phyloP scores from a whole-genome alignment of 2,113 vertebrate species.

The Micromys minutus region DNA sequence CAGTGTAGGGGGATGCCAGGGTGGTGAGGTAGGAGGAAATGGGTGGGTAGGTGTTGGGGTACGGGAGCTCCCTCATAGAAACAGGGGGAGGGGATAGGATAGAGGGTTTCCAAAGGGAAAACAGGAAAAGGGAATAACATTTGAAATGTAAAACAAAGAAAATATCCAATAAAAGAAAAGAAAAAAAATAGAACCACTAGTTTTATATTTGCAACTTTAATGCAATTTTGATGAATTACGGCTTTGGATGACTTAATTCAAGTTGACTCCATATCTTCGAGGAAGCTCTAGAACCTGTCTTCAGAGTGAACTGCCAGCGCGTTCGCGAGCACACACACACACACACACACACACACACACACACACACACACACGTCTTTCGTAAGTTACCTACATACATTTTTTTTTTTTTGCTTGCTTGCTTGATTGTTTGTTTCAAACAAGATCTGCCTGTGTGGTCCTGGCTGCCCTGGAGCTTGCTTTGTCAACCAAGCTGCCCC shows the following conservation, averaged over 20 bases:
- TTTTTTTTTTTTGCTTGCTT: neutral
- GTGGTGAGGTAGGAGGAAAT: no score
- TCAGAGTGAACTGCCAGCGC: neutral
- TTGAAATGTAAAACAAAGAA: no score
- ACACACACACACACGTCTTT: neutral
- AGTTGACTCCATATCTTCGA: neutral
- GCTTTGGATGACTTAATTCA: neutral
- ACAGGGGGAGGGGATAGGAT: no score
- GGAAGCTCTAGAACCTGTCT: neutral
- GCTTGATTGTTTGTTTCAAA: neutral
- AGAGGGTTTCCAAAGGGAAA: no score
- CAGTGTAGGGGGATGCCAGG: no score
- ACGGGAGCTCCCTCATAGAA: no score
- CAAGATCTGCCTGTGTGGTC: neutral
- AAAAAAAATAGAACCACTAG: neutral
- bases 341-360: no score
- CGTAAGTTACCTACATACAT: neutral
- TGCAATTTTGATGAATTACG: neutral
- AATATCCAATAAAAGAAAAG: no score
- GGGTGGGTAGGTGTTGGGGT: no score
- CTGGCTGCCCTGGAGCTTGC: neutral
- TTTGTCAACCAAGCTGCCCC: neutral
- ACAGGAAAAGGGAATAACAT: no score
- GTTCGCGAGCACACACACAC: no score
- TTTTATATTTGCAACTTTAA: constrained; percentile 34